These are phyloP conservation scores for Holcopasites calliopsidis DNA, from an alignment of 1,140 invertebrate species.

Conservation along the genomic window DNA sequence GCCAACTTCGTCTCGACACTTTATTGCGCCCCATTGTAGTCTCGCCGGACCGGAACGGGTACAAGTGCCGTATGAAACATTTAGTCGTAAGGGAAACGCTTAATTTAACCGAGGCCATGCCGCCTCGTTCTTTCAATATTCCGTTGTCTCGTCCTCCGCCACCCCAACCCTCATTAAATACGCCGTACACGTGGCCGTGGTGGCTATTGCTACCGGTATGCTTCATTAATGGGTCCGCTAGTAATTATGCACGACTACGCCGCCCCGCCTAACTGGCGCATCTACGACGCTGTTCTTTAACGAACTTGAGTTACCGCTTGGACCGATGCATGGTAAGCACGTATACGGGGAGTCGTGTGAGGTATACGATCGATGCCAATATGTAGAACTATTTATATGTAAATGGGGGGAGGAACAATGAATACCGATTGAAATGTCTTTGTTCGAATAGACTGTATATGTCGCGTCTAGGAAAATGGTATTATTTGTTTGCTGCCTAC, in stretches of 20 bases:
- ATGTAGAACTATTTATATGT: neutral
- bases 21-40: conserved; percentile 42
- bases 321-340: neutral
- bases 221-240: neutral
- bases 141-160: neutral
- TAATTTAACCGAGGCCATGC: conserved; percentile 6
- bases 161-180: neutral
- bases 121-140: conserved; percentile 12
- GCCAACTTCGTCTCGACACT: conserved; percentile 50
- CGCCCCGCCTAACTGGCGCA: neutral
- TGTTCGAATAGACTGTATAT: too few species aligned
- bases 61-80: conserved; percentile 49
- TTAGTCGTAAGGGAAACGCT: conserved; percentile 33
- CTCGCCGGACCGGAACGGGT: neutral
- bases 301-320: neutral
- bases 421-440: too few species aligned
- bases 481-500: too few species aligned
- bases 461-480: too few species aligned
- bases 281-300: neutral
- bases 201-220: neutral
- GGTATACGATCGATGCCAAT: neutral
- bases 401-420: neutral
- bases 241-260: conserved; percentile 6
- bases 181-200: neutral
- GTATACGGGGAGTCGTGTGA: neutral